A percentile compares a stretch with the other conserved stretches of the same genome.
Evolutionary conservation across 1,140 invertebrate species (phyloP).

Genomic region (Sitophilus oryzae): DNA sequence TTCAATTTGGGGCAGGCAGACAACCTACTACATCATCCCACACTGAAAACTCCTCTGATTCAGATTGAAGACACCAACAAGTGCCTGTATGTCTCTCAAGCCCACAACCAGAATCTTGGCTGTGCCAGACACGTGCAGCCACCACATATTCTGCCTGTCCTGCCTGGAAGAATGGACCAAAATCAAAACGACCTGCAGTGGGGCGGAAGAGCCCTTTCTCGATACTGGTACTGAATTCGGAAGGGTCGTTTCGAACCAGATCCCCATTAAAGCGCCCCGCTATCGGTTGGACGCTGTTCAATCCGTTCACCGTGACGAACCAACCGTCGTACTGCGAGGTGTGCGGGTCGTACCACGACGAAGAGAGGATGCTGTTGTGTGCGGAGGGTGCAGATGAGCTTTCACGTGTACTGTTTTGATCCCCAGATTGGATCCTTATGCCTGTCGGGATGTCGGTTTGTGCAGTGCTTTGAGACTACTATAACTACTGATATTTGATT

Average conservation of each 20-base stretch:
- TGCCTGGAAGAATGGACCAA: constrained; percentile 89
- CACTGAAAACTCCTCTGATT: too few relatives aligned
- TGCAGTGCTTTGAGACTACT: constrained; percentile 43
- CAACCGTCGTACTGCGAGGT: constrained; percentile 76
- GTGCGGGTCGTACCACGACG: constrained; percentile 70
- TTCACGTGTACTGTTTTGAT: constrained; percentile 74
- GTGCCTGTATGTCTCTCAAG: constrained; percentile 77
- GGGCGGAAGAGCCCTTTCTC: constrained; percentile 62
- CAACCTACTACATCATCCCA: neutral
- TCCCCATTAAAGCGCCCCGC: constrained; percentile 51
- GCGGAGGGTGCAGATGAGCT: constrained; percentile 79
- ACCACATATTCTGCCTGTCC: constrained; percentile 73
- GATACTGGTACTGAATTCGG: constrained; percentile 66
- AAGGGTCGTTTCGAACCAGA: constrained; percentile 54
- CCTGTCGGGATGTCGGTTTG: constrained; percentile 84
- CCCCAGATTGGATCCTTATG: constrained; percentile 71
- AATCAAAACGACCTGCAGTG: constrained; percentile 90
- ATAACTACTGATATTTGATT: constrained; percentile 4
- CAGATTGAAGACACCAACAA: constrained; percentile 67
- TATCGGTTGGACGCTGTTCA: too few relatives aligned
- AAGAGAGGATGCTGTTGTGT: constrained; percentile 84
- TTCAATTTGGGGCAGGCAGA: neutral
- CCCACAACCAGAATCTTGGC: constrained; percentile 71
- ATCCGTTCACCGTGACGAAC: constrained; percentile 48
- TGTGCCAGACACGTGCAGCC: constrained; percentile 78